Percentiles rank a stretch among this genome's conserved stretches.
Conservation (phyloP, 2,113 vertebrate genomes). For the Galemys pyrenaicus region DNA sequence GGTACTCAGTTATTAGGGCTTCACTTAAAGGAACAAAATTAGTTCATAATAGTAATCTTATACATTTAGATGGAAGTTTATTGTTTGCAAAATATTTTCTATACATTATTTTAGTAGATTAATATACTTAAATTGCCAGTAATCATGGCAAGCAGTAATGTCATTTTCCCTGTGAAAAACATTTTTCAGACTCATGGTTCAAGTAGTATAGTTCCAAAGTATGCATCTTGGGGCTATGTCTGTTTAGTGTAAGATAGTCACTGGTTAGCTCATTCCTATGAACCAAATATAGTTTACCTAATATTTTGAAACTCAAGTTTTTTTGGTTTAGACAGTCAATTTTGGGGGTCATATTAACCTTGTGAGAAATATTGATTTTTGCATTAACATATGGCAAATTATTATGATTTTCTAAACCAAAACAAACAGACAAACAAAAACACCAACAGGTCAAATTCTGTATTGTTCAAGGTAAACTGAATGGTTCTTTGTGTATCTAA, state of each 20-base stretch:
- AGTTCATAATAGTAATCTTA: neutral
- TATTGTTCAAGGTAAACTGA: neutral
- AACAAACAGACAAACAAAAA: too few species aligned
- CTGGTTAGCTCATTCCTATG: neutral
- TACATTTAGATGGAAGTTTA: neutral
- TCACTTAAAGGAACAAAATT: neutral
- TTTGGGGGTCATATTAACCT: neutral
- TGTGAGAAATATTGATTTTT: neutral
- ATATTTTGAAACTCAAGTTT: neutral
- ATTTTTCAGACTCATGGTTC: neutral
- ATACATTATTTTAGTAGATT: neutral
- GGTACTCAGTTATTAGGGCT: neutral
- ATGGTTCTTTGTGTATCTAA: neutral
- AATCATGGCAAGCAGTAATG: neutral
- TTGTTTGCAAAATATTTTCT: neutral
- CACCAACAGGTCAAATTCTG: neutral
- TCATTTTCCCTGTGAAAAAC: neutral
- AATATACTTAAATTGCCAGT: neutral
- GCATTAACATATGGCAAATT: neutral
- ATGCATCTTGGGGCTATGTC: neutral
- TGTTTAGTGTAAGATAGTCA: neutral
- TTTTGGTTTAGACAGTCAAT: neutral
- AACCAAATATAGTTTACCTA: neutral
- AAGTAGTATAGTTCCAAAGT: neutral
- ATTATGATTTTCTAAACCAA: neutral